Conservation (phyloP, 2,797 vertebrate genomes). For the Arctocebus calabarensis region DNA sequence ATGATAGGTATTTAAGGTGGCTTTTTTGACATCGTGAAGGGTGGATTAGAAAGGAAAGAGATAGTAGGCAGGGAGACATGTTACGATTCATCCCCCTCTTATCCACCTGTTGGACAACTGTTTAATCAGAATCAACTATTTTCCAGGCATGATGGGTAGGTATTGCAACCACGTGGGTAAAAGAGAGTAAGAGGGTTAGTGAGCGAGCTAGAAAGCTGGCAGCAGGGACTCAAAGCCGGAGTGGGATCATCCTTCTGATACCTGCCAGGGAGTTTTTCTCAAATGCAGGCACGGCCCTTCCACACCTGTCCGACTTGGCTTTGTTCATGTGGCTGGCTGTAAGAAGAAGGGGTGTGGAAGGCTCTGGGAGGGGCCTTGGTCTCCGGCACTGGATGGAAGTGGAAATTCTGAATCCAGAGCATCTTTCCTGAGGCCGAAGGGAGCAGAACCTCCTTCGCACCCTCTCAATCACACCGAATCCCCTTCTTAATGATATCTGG, state of each 20-base stretch:
- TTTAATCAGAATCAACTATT: background rate
- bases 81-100: background rate
- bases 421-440: background rate
- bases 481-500: background rate
- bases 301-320: background rate
- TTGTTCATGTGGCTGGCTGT: background rate
- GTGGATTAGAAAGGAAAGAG: background rate
- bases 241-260: background rate
- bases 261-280: background rate
- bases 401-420: background rate
- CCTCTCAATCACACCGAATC: background rate
- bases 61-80: background rate
- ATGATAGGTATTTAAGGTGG: background rate
- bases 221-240: background rate
- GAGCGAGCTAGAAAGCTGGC: background rate
- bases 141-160: background rate
- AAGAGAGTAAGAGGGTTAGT: background rate
- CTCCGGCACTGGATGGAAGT: background rate
- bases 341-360: background rate
- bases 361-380: background rate
- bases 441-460: rapidly evolving
- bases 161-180: background rate
- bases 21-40: background rate
- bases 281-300: background rate
- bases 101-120: background rate